These are phyloP conservation scores for Drosophila pseudoananassae DNA, from an alignment of 1,140 invertebrate genomes.

Conservation along the genomic window DNA sequence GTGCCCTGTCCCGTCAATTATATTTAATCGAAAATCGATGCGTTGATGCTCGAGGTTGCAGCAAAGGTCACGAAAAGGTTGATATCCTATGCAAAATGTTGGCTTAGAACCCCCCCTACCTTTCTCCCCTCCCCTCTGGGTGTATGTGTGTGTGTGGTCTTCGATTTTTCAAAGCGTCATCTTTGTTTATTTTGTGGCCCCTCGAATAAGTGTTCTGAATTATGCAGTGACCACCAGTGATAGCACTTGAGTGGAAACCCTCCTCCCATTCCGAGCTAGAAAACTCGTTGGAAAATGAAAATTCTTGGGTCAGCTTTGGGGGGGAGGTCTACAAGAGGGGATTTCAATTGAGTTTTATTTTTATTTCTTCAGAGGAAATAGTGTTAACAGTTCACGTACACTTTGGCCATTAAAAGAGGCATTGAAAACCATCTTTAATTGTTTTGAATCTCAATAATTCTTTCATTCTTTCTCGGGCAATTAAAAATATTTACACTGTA, in stretches of 20 bases:
- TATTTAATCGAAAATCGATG: slow-evolving; percentile 69
- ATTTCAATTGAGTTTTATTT: slow-evolving; percentile 6
- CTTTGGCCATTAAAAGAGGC: not conserved
- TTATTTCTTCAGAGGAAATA: slow-evolving; percentile 2
- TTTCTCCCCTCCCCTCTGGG: not conserved
- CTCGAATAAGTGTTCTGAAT: slow-evolving; percentile 49
- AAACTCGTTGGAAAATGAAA: slow-evolving; percentile 33
- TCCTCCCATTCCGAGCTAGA: slow-evolving; percentile 6
- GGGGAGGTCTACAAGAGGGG: slow-evolving; percentile 2
- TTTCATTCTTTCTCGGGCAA: not conserved
- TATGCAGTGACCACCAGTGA: slow-evolving; percentile 44
- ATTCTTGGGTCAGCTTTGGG: slow-evolving; percentile 14
- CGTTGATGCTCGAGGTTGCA: slow-evolving; percentile 16
- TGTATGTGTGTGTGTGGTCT: slow-evolving; percentile 31
- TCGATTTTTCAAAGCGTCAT: slow-evolving; percentile 41
- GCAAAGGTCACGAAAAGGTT: slow-evolving; percentile 52
- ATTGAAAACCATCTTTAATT: not conserved
- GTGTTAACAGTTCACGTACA: not conserved
- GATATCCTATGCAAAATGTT: slow-evolving; percentile 61
- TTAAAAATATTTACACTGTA: slow-evolving; percentile 7
- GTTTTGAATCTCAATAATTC: not conserved
- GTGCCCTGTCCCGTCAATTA: slow-evolving; percentile 54
- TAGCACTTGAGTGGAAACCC: slow-evolving; percentile 35
- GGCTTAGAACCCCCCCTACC: slow-evolving; percentile 2
- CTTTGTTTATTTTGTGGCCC: slow-evolving; percentile 49